These are phyloP conservation scores for Drosophila lini DNA, from an alignment of 1,140 invertebrate species.

Conservation along the genomic window DNA sequence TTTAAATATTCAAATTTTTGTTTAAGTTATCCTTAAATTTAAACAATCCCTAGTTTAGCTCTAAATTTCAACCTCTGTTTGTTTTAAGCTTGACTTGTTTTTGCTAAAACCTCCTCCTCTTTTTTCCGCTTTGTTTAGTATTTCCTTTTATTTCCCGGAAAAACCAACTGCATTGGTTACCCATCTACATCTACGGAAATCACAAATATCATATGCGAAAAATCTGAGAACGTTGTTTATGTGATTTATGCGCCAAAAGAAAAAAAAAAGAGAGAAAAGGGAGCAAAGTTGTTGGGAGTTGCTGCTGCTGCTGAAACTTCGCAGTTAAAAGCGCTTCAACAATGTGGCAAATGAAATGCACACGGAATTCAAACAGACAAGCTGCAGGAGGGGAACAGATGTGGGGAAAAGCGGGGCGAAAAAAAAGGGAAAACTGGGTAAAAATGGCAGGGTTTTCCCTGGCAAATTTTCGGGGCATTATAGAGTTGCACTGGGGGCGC, in stretches of 20 bases:
- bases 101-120: background rate
- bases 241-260: conserved; percentile 67
- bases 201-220: conserved; percentile 78
- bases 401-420: background rate
- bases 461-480: conserved; percentile 18
- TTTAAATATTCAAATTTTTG: too few relatives aligned
- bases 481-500: conserved; percentile 16
- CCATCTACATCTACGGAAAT: conserved; percentile 50
- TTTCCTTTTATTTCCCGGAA: conserved; percentile 19
- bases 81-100: conserved; percentile 28
- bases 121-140: conserved; percentile 4
- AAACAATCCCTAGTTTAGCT: background rate
- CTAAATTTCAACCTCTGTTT: conserved; percentile 4
- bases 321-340: conserved; percentile 55
- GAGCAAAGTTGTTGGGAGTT: background rate
- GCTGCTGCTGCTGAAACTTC: conserved; percentile 22
- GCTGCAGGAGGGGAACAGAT: conserved; percentile 23
- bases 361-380: conserved; percentile 61
- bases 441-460: conserved; percentile 3
- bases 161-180: conserved; percentile 21
- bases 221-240: conserved; percentile 76
- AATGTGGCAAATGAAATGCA: conserved; percentile 73
- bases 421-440: conserved; percentile 1
- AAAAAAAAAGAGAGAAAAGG: background rate
- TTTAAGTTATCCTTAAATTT: background rate